Conservation (phyloP, 1,140 invertebrate genomes). For the Drosophila ogumai region DNA sequence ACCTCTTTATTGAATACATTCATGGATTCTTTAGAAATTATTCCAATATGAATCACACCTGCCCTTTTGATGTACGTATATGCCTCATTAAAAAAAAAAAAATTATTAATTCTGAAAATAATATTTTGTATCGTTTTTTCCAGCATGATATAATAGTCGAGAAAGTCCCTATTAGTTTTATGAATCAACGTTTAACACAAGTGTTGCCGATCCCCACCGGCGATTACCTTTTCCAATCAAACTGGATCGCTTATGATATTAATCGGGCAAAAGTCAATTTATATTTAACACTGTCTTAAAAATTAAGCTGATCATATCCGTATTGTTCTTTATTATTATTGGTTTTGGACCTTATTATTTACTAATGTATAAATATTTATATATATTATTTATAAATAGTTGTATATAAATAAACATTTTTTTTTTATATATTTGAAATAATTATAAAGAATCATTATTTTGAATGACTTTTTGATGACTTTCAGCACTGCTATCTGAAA, state of each 20-base stretch:
- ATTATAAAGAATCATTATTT: too few species aligned
- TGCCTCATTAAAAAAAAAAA: not conserved
- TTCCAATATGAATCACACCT: slow-evolving; percentile 34
- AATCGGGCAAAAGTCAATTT: not conserved
- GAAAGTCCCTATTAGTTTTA: not conserved
- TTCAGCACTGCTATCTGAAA: not conserved
- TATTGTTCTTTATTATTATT: too few species aligned
- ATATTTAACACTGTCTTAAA: slow-evolving; percentile 8
- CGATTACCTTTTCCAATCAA: not conserved
- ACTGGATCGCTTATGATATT: not conserved
- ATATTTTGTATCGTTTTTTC: not conserved
- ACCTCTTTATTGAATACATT: not conserved
- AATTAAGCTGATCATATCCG: not conserved
- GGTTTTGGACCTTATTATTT: too few species aligned
- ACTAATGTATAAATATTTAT: too few species aligned
- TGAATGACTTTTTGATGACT: too few species aligned
- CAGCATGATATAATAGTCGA: slow-evolving; percentile 12
- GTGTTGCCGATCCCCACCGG: not conserved
- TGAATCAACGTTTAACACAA: not conserved
- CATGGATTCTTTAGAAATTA: not conserved
- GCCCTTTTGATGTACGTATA: slow-evolving; percentile 15
- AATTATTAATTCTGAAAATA: not conserved
- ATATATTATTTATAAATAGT: too few species aligned
- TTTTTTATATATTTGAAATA: too few species aligned
- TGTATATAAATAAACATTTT: too few species aligned